Percentiles rank a stretch among this genome's conserved stretches.
Evolutionary conservation across 2,113 vertebrate species (phyloP).

Genomic region (Illadopsis cleaveri): DNA sequence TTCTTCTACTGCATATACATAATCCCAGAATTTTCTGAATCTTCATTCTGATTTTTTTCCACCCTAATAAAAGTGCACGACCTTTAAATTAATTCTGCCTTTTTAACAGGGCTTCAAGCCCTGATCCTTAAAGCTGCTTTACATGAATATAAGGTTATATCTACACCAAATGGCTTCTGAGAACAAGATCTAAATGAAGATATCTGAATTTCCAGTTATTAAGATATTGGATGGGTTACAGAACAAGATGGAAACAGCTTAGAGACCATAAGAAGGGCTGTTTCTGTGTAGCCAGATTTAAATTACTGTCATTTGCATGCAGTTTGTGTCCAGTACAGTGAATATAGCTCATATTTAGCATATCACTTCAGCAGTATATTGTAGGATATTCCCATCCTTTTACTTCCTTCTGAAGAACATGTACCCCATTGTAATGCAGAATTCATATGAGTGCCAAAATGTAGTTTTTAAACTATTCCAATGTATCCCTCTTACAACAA

Average conservation of each 20-base stretch:
- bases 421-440: background rate
- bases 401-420: background rate
- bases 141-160: background rate
- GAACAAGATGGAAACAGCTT: background rate
- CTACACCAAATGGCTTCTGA: background rate
- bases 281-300: background rate
- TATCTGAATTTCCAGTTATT: slow-evolving; percentile 23
- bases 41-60: background rate
- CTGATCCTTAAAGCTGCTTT: background rate
- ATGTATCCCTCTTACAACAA: background rate
- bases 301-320: background rate
- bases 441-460: background rate
- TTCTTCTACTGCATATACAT: background rate
- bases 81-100: slow-evolving; percentile 1
- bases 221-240: background rate
- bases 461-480: slow-evolving; percentile 24
- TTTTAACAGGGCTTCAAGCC: background rate
- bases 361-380: background rate
- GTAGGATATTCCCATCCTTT: background rate
- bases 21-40: background rate
- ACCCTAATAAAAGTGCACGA: background rate
- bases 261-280: background rate
- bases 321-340: background rate
- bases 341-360: background rate
- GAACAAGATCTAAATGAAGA: background rate